These are phyloP conservation scores for Polylopha cassiicola DNA, from an alignment of 2,888 invertebrate genomes.

Conservation along the genomic window DNA sequence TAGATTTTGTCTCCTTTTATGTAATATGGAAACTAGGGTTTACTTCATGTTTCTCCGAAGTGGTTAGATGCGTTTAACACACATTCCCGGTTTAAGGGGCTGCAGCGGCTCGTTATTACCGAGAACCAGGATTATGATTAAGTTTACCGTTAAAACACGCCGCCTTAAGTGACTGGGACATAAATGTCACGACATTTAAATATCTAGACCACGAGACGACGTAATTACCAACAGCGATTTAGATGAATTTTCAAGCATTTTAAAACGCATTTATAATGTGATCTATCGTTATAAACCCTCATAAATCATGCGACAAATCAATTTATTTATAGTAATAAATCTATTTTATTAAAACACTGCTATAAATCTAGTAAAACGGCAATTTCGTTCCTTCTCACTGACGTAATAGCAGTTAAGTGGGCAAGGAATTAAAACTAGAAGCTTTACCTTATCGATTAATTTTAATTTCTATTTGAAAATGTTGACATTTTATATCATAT, in stretches of 20 bases:
- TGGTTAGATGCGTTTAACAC: slow-evolving; percentile 49
- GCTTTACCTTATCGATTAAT: slow-evolving; percentile 30
- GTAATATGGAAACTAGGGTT: slow-evolving; percentile 21
- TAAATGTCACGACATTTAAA: slow-evolving; percentile 38
- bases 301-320: slow-evolving; percentile 31
- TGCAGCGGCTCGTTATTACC: slow-evolving; percentile 33
- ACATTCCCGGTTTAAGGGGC: slow-evolving; percentile 50
- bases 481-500: slow-evolving; percentile 49
- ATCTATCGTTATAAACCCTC: slow-evolving; percentile 21
- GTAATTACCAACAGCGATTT: slow-evolving; percentile 38
- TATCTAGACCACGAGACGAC: slow-evolving; percentile 38
- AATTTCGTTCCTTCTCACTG: slow-evolving; percentile 1
- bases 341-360: slow-evolving; percentile 10
- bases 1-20: slow-evolving; percentile 17
- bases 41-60: slow-evolving; percentile 49
- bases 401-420: slow-evolving; percentile 11
- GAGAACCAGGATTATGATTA: slow-evolving; percentile 40
- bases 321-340: slow-evolving; percentile 34
- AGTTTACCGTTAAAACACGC: slow-evolving; percentile 40
- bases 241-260: slow-evolving; percentile 39
- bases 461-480: slow-evolving; percentile 57
- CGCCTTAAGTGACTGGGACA: slow-evolving; percentile 32
- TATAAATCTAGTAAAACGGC: slow-evolving; percentile 17
- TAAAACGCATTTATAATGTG: slow-evolving; percentile 31
- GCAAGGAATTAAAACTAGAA: slow-evolving; percentile 6